Evolutionary conservation across 1,140 invertebrate genomes (phyloP), one percentile per base, ranked within the genome.

Genomic region (Temnothorax longispinosus): DNA sequence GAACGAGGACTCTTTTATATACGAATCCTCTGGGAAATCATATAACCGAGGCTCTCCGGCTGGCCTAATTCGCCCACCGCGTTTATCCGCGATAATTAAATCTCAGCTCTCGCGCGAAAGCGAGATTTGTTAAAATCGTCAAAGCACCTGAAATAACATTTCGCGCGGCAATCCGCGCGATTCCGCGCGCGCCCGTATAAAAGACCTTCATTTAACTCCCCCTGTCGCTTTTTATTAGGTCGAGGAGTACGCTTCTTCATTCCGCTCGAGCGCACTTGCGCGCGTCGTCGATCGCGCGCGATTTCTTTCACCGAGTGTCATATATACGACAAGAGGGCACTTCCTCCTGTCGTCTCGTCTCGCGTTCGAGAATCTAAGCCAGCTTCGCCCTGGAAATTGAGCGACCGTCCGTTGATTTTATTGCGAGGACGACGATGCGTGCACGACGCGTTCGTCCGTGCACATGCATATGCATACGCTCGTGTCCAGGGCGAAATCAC

Each of bases 381-480:
- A 27, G 27, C 69, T 84, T 84, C 80, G 67, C 32, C 47, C 80
- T 75, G 35, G 56, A 84, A 62, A 27, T 27, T 56, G 35, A 56
- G 50, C 69, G 64, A 56, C 64, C 64, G 35, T 41, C 60, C 75
- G 44, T 27, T 54, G 80, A 27, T 56, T 50, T n/a, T n/a, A 75
- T 84, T 60, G 60, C 65, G n/a, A 44, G 41, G n/a, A 18, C 69
- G 27, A 21, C 41, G 78, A 72, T 38, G 80, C 80, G 54, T 47
- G 54, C 44, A 15, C 69, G 41, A 47, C 67, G 80, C 69, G 44
- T 50, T 3, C 18, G 69, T 44, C 56, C 41, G 80, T 75, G 80
- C 80, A 50, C 80, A 84, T 84, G 80, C 67, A 75, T 84, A 84
- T 75, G 80, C 80, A 84, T 84, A 75, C 80, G 80, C 18, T 71